These are phyloP conservation scores for Cyanoliseus patagonus DNA, from an alignment of 2,113 vertebrate species.

Conservation along the genomic window DNA sequence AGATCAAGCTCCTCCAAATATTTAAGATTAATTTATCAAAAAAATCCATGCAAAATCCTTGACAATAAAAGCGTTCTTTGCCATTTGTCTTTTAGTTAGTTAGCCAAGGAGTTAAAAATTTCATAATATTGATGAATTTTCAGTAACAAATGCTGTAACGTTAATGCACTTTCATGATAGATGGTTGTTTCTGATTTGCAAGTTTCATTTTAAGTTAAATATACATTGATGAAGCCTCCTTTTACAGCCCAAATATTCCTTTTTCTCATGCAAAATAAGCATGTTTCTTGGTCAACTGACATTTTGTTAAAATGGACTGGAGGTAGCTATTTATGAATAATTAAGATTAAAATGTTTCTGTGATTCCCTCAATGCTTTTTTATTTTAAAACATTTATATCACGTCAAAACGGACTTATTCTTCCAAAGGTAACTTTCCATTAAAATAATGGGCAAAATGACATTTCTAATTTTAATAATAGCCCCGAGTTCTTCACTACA, in stretches of 20 bases:
- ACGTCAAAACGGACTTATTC: constrained; percentile 80
- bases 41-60: constrained; percentile 30
- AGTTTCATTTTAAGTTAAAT: constrained; percentile 73
- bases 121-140: constrained; percentile 57
- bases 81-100: constrained; percentile 20
- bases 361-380: constrained; percentile 77
- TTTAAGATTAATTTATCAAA: constrained; percentile 52
- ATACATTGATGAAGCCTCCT: constrained; percentile 63
- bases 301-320: constrained; percentile 77
- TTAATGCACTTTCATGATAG: constrained; percentile 62
- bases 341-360: constrained; percentile 88
- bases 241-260: constrained; percentile 32
- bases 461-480: constrained; percentile 63
- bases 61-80: background rate
- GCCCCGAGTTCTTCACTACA: background rate
- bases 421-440: constrained; percentile 81
- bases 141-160: constrained; percentile 20
- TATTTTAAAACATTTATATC: constrained; percentile 87
- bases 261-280: constrained; percentile 71
- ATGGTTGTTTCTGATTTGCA: constrained; percentile 61
- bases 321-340: constrained; percentile 83
- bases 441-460: constrained; percentile 78
- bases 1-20: background rate
- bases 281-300: constrained; percentile 84
- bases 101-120: constrained; percentile 57